A percentile compares a stretch with the other conserved stretches of the same genome.
These are phyloP conservation scores for Mesembrinibis cayennensis DNA, from an alignment of 2,113 vertebrate genomes.

Conservation along the genomic window DNA sequence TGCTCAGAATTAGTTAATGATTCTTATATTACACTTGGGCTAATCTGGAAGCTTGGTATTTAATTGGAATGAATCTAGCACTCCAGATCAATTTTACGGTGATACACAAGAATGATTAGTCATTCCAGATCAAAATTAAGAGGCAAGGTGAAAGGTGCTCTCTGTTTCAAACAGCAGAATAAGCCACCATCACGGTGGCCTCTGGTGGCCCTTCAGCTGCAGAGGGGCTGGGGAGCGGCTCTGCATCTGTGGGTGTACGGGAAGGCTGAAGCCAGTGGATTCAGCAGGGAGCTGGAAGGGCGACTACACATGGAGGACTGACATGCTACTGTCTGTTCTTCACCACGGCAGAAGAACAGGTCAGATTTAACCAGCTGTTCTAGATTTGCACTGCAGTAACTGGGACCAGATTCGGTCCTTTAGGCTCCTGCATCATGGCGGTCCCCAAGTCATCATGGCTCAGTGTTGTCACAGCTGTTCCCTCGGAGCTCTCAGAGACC, in stretches of 20 bases:
- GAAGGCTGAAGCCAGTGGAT: neutral
- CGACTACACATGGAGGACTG: neutral
- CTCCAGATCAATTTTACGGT: neutral
- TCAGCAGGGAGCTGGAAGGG: neutral
- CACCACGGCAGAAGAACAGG: neutral
- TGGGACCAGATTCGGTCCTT: neutral
- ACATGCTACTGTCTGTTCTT: neutral
- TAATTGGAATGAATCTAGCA: neutral
- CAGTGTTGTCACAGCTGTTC: neutral
- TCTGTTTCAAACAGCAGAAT: neutral
- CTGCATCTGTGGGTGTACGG: accelerated
- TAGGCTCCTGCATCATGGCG: neutral
- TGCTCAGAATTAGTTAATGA: neutral
- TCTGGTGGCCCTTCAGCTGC: neutral
- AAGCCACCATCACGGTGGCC: neutral
- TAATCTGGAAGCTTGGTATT: neutral
- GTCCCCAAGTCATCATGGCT: neutral
- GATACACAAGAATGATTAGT: neutral
- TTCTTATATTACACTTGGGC: neutral
- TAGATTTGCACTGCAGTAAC: neutral
- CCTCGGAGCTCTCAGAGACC: neutral
- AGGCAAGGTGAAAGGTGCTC: neutral
- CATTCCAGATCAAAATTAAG: neutral
- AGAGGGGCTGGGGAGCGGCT: neutral
- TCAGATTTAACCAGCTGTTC: neutral